A percentile compares a stretch with the other conserved stretches of the same genome.
These are phyloP conservation scores for Drosophila willistoni DNA, from an alignment of 1,140 invertebrate genomes.

Conservation along the genomic window DNA sequence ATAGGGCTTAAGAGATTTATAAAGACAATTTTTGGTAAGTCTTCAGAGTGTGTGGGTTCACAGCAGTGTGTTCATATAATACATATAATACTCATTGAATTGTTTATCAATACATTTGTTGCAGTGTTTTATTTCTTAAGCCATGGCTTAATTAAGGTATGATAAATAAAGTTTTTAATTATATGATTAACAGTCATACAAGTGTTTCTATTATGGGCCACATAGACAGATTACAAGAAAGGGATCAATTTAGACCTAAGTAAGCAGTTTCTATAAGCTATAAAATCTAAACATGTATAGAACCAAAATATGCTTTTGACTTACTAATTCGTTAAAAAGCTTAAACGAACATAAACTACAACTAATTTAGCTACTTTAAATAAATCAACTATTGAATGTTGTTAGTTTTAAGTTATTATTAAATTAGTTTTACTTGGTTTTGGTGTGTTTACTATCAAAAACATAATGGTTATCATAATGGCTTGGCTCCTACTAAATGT, in stretches of 20 bases:
- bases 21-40: constrained; percentile 29
- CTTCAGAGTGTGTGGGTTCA: constrained; percentile 17
- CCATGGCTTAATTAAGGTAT: constrained; percentile 49
- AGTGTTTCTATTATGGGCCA: constrained; percentile 43
- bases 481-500: constrained; percentile 14
- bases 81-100: constrained; percentile 41
- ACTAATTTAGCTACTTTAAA: too few relatives aligned
- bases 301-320: too few relatives aligned
- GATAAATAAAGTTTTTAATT: constrained; percentile 64
- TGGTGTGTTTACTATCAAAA: not conserved
- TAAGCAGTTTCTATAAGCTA: too few relatives aligned
- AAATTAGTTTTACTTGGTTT: not conserved
- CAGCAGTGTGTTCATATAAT: constrained; percentile 17
- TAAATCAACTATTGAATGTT: not conserved
- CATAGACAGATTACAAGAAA: not conserved
- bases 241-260: not conserved
- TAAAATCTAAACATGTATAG: too few relatives aligned
- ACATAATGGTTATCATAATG: constrained; percentile 30
- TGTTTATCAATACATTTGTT: constrained; percentile 40
- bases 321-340: too few relatives aligned
- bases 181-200: constrained; percentile 27
- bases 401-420: not conserved
- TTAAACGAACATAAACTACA: too few relatives aligned
- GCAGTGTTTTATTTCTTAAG: constrained; percentile 49
- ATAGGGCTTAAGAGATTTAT: constrained; percentile 49